These are phyloP conservation scores for Hyposoter dolosus DNA, from an alignment of 2,888 invertebrate species.

Conservation along the genomic window DNA sequence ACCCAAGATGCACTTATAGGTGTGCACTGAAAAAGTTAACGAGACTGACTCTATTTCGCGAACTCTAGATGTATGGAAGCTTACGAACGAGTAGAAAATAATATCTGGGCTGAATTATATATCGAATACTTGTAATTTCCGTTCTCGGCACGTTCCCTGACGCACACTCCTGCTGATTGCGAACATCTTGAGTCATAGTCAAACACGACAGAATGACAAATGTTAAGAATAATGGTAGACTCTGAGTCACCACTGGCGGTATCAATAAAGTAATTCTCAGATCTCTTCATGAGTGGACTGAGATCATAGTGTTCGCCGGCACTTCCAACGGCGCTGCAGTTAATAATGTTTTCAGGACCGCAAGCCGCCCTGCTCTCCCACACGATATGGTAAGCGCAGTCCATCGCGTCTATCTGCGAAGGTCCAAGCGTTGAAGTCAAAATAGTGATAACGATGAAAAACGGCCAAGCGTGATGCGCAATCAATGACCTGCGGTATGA, in stretches of 20 bases:
- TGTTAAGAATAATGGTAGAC: conserved; percentile 77
- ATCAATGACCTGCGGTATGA: conserved; percentile 70
- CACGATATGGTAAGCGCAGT: conserved; percentile 73
- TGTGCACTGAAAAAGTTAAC: too few species aligned
- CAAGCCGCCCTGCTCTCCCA: conserved; percentile 79
- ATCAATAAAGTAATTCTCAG: conserved; percentile 77
- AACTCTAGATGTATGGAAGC: too few species aligned
- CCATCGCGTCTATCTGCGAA: conserved; percentile 33
- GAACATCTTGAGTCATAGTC: conserved; percentile 66
- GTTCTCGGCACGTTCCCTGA: conserved; percentile 46
- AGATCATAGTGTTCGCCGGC: conserved; percentile 76
- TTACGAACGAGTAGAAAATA: too few species aligned
- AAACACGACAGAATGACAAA: conserved; percentile 80
- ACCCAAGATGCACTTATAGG: too few species aligned
- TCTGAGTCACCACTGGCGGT: conserved; percentile 58
- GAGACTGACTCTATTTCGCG: too few species aligned
- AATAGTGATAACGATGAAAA: neutral
- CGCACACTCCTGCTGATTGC: conserved; percentile 71
- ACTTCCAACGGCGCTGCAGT: conserved; percentile 74
- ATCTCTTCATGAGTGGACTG: conserved; percentile 73
- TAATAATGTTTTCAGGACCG: conserved; percentile 52
- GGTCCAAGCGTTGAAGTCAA: neutral
- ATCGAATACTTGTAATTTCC: neutral
- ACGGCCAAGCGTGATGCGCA: neutral
- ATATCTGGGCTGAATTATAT: too few species aligned